A percentile compares a stretch with the other conserved stretches of the same genome.
phyloP scores from a whole-genome alignment of 1,140 invertebrate genomes.

The Phymorhynchus buccinoides region DNA sequence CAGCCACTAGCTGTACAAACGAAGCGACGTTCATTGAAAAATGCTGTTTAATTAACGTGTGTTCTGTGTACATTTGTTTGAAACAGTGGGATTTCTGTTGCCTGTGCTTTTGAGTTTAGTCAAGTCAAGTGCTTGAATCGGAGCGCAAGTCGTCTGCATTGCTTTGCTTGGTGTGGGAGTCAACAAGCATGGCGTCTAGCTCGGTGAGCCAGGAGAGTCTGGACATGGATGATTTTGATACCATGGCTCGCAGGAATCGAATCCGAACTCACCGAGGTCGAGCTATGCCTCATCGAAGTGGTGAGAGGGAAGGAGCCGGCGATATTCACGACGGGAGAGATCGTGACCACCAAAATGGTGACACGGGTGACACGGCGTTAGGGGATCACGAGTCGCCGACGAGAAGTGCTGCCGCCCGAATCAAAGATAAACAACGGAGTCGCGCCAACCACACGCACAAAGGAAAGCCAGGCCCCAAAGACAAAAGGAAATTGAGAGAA shows the following conservation, averaged over 20 bases:
- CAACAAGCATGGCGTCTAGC: constrained; percentile 78
- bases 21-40: constrained; percentile 20
- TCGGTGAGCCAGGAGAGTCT: constrained; percentile 79
- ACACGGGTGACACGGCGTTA: constrained; percentile 46
- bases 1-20: background rate
- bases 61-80: background rate
- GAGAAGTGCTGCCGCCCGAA: constrained; percentile 69
- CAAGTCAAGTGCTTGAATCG: background rate
- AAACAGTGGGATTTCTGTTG: constrained; percentile 12
- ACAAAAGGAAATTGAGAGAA: constrained; percentile 79
- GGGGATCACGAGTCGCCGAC: constrained; percentile 76
- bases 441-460: constrained; percentile 77
- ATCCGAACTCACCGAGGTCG: constrained; percentile 77
- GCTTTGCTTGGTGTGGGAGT: background rate
- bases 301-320: constrained; percentile 45
- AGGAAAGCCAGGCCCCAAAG: constrained; percentile 77
- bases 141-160: background rate
- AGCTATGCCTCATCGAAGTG: constrained; percentile 73
- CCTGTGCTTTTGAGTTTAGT: no score
- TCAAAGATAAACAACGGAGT: constrained; percentile 74
- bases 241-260: constrained; percentile 75
- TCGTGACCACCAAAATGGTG: constrained; percentile 56
- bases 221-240: constrained; percentile 79
- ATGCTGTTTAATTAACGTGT: constrained; percentile 25
- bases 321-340: constrained; percentile 54